Percentiles rank a stretch among this genome's conserved stretches.
These are phyloP conservation scores for Tenebrio molitor DNA, from an alignment of 1,140 invertebrate genomes.

Conservation along the genomic window DNA sequence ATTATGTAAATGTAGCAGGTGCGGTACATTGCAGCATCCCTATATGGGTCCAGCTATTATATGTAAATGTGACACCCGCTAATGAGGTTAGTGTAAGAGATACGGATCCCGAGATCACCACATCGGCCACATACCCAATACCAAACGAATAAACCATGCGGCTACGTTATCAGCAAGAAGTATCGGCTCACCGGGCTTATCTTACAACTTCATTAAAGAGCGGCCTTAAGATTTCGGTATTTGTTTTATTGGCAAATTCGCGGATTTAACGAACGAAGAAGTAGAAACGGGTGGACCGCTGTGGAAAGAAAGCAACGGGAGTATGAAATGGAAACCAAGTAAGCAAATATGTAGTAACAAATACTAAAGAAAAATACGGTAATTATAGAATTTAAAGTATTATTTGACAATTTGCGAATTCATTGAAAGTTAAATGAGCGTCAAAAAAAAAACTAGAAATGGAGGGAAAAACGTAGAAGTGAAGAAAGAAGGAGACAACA, in stretches of 20 bases:
- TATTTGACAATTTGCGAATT: no score
- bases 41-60: slow-evolving; percentile 60
- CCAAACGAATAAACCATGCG: slow-evolving; percentile 37
- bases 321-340: no score
- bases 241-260: neutral
- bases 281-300: no score
- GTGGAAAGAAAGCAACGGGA: no score
- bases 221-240: neutral
- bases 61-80: slow-evolving; percentile 65
- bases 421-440: no score
- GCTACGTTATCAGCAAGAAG: slow-evolving; percentile 3
- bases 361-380: no score
- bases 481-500: no score
- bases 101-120: slow-evolving; percentile 55
- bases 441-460: no score
- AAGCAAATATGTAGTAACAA: no score
- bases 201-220: slow-evolving; percentile 43
- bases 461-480: no score
- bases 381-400: no score
- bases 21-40: slow-evolving; percentile 53
- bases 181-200: slow-evolving; percentile 35
- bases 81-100: slow-evolving; percentile 61
- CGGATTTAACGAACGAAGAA: no score
- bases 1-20: slow-evolving; percentile 59
- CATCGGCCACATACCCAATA: slow-evolving; percentile 44